Evolutionary conservation across 37 sponge, comb jelly and placozoan species (phyloP).

Genomic region (Chondrilla cf. caribensis): DNA sequence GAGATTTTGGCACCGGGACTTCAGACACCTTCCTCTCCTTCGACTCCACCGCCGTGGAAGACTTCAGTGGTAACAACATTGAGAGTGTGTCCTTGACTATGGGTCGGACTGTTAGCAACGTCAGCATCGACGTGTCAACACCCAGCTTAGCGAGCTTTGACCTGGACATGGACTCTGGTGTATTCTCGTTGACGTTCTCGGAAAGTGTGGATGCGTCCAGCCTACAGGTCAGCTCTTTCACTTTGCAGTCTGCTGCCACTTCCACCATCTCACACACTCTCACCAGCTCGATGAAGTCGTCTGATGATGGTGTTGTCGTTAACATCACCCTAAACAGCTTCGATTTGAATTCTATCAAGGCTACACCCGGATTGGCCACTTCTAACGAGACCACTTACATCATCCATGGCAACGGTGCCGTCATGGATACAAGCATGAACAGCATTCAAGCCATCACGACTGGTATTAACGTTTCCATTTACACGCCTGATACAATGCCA

Average conservation of each 20-base stretch:
- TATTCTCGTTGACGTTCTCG: conserved; percentile 63
- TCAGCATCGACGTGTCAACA: conserved; percentile 42
- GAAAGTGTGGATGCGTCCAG: conserved; percentile 57
- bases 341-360: conserved; percentile 75
- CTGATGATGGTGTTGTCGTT: conserved; percentile 24
- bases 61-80: conserved; percentile 63
- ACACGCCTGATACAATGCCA: conserved; percentile 48
- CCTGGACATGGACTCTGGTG: conserved; percentile 54
- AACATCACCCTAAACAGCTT: conserved; percentile 30
- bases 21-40: conserved; percentile 72
- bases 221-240: conserved; percentile 40
- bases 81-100: neutral
- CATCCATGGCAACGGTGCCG: conserved; percentile 34
- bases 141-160: conserved; percentile 44
- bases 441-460: conserved; percentile 27
- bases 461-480: conserved; percentile 44
- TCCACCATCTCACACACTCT: conserved; percentile 30
- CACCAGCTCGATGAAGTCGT: conserved; percentile 19
- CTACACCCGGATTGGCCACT: conserved; percentile 55
- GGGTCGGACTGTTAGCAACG: neutral
- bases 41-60: conserved; percentile 42
- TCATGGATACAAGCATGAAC: conserved; percentile 60
- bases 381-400: conserved; percentile 67
- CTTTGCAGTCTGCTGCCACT: conserved; percentile 30
- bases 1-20: conserved; percentile 48